Evolutionary conservation across 2,888 invertebrate genomes (phyloP), one percentile per base, ranked within the genome.

Genomic region (Molanna angustata): DNA sequence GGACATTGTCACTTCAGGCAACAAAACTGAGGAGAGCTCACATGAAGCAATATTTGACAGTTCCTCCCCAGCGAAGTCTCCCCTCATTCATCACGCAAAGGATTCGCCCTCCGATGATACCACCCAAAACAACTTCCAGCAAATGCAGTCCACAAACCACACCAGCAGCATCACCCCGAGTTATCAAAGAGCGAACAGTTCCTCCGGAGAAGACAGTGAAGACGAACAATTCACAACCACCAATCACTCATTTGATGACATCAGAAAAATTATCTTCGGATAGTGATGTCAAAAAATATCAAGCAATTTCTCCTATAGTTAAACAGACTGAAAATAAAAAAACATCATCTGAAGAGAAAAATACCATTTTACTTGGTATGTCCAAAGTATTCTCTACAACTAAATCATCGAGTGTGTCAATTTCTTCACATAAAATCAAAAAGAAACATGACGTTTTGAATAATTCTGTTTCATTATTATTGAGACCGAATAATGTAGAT

Each of bases 1-100:
- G 65, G 18, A 64, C 66, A 1, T 54, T 74, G 57, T 69, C 76
- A 3, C 70, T 71, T 59, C 71, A 68, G 61, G 67, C 72, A 21
- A 69, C 71, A 22, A 69, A 69, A 57, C 64, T 58, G 19, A 62
- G 69, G n/a, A 62, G 64, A 35, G 75, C 74, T 20, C 69, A 69
- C 52, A 67, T 74, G 64, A 72, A 46, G 32, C 21, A 42, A 14
- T n/a, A n/a, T n/a, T n/a, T n/a, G 31, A 43, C 13, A 21, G 43
- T 18, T 20, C 42, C 31, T 27, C 20, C 46, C 7, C 46, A 42
- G 31, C 47, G 51, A 33, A 35, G 54, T 22, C 46, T 49, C 14
- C 57, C 49, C 4, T 52, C 52, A 13, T 57, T 54, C 49, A 53
- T 57, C 43, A 47, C 44, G 16, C 51, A 37, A n/a, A 37, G 37